These are phyloP conservation scores for Ovibos moschatus DNA, from an alignment of 2,113 vertebrate genomes.

Conservation along the genomic window DNA sequence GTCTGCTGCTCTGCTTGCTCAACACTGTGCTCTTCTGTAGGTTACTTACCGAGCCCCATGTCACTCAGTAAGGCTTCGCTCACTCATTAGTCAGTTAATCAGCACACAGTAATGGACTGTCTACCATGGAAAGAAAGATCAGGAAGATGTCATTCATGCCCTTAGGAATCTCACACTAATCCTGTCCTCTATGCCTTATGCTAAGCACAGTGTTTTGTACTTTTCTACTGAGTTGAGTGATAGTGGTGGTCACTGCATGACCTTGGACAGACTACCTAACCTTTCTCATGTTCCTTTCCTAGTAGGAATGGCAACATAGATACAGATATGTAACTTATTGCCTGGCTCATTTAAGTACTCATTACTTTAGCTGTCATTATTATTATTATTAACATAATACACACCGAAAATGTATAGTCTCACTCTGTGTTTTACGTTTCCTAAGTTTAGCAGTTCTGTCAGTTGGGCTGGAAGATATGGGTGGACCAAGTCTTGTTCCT, in stretches of 20 bases:
- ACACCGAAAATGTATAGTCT: background rate
- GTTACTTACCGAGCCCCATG: background rate
- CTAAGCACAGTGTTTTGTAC: background rate
- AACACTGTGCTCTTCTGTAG: background rate
- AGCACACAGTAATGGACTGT: background rate
- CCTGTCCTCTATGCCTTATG: background rate
- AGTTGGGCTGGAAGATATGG: background rate
- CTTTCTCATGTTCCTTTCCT: background rate
- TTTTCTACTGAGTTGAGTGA: background rate
- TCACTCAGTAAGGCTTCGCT: background rate
- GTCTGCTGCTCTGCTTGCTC: background rate
- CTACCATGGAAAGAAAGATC: background rate
- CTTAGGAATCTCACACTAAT: background rate
- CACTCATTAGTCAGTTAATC: background rate
- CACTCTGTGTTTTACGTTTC: background rate
- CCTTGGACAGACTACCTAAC: background rate
- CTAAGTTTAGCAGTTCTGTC: background rate
- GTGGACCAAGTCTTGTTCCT: background rate
- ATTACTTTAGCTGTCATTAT: background rate
- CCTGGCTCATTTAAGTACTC: background rate
- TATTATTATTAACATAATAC: background rate
- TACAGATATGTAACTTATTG: background rate
- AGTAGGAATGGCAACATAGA: background rate
- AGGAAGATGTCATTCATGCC: background rate
- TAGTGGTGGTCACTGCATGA: background rate